Conservation (phyloP, 1,140 invertebrate genomes). For the Drosophila tani region DNA sequence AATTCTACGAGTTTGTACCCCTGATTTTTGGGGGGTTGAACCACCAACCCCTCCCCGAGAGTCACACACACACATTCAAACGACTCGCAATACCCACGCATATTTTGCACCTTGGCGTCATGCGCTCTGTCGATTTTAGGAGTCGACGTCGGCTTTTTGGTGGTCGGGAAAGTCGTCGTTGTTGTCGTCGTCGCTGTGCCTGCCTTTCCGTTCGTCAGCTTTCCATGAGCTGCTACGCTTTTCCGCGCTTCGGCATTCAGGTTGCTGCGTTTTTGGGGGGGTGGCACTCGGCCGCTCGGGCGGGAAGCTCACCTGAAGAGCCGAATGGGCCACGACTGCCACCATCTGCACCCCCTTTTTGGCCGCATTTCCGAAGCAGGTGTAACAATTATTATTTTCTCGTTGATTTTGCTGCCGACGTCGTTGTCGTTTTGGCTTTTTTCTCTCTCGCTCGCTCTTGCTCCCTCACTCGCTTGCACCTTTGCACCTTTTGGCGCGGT, state of each 20-base stretch:
- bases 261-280: conserved; percentile 28
- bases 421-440: conserved; percentile 72
- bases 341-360: conserved; percentile 37
- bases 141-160: conserved; percentile 40
- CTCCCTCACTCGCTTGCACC: conserved; percentile 54
- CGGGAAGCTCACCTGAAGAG: conserved; percentile 65
- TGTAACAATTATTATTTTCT: conserved; percentile 84
- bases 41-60: conserved; percentile 9
- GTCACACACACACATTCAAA: conserved; percentile 36
- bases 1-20: conserved; percentile 30
- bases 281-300: conserved; percentile 25
- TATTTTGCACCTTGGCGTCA: conserved; percentile 76
- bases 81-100: conserved; percentile 51
- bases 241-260: conserved; percentile 66
- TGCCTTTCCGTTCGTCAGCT: conserved; percentile 35
- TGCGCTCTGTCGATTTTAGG: conserved; percentile 71
- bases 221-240: conserved; percentile 29
- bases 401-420: conserved; percentile 75
- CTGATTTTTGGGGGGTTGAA: conserved; percentile 16
- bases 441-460: conserved; percentile 38
- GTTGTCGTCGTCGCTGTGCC: conserved; percentile 22
- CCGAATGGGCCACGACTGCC: conserved; percentile 42
- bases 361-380: conserved; percentile 79
- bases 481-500: conserved; percentile 36
- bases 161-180: conserved; percentile 24